A percentile compares a stretch with the other conserved stretches of the same genome.
Evolutionary conservation across 2,888 invertebrate species (phyloP).

Genomic region (Meiosimyza platycephala): DNA sequence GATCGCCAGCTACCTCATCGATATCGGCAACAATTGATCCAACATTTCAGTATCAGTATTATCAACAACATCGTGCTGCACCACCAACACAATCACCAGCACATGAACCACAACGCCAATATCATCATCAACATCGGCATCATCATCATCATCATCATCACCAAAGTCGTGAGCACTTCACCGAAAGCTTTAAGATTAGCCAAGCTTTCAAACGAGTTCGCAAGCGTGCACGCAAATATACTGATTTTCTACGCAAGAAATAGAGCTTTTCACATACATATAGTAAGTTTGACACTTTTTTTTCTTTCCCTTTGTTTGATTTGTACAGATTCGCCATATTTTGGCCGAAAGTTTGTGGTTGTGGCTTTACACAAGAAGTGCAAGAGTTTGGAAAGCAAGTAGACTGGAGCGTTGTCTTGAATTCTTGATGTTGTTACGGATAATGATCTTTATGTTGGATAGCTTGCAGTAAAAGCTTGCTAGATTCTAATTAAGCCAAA

Average conservation of each 20-base stretch:
- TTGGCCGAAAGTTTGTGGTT: slow-evolving; percentile 61
- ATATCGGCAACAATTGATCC: slow-evolving; percentile 58
- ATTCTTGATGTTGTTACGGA: slow-evolving; percentile 16
- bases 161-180: slow-evolving; percentile 55
- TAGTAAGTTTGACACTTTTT: slow-evolving; percentile 1
- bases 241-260: slow-evolving; percentile 66
- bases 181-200: slow-evolving; percentile 63
- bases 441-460: slow-evolving; percentile 17
- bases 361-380: slow-evolving; percentile 51
- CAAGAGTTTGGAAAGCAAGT: slow-evolving; percentile 41
- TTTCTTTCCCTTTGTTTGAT: slow-evolving; percentile 32
- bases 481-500: slow-evolving; percentile 11
- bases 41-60: slow-evolving; percentile 36
- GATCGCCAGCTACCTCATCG: slow-evolving; percentile 53
- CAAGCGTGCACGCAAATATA: slow-evolving; percentile 67
- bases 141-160: slow-evolving; percentile 51
- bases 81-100: slow-evolving; percentile 42
- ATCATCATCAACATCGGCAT: slow-evolving; percentile 44
- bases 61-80: slow-evolving; percentile 20
- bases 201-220: slow-evolving; percentile 64
- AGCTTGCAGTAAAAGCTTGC: not conserved
- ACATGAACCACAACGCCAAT: slow-evolving; percentile 26
- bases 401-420: slow-evolving; percentile 12
- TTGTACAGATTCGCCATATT: slow-evolving; percentile 56
- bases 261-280: slow-evolving; percentile 43